Base-by-base conservation (phyloP, 2,888 invertebrate genomes). In the Phasia obesa region DNA sequence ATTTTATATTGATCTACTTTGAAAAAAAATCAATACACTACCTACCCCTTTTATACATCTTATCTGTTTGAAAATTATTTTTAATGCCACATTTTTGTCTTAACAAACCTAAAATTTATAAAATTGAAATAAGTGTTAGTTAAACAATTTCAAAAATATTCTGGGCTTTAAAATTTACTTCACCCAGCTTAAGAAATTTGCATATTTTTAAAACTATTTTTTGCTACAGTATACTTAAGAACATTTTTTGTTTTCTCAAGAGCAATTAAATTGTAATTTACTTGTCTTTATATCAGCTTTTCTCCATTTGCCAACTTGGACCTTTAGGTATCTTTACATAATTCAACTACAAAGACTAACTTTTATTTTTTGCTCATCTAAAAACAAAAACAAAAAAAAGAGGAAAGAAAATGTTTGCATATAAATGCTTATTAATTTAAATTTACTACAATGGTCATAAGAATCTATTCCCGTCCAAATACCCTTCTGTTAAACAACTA, bases 361-460 rank as follows among this genome's bases (percentile, higher is more conserved):
- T 83, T 79, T 53, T 62, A n/a, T 35, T 17, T n/a, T 19, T 51
- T 23, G 11, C 6, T 44, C 13, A 23, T 5, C 31, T n/a, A 79
- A 53, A 13, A 9, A 38, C 31, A 79, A 44, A 47, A 53, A 23
- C 15, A 59, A 31, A 17, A 51, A 44, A 69, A 44, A 47, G 47
- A 23, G n/a, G 53, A 31, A 17, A 51, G 35, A 69, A 57, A 59
- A 15, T 44, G 25, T 75, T 83, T 83, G 83, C 79, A 83, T 83
- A 83, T 71, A 83, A 83, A 83, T 83, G 83, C 83, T 83, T 83
- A 83, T 83, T 83, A 83, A 83, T 83, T 83, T 83, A 83, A 83
- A 83, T 83, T 79, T 83, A 83, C 75, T 62, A 76, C 75, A 65
- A 78, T 79, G 79, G 73, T 65, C 60, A 79, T 83, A 75, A 79